These are phyloP conservation scores for Acromyrmex charruanus DNA, from an alignment of 1,140 invertebrate genomes.

Conservation along the genomic window DNA sequence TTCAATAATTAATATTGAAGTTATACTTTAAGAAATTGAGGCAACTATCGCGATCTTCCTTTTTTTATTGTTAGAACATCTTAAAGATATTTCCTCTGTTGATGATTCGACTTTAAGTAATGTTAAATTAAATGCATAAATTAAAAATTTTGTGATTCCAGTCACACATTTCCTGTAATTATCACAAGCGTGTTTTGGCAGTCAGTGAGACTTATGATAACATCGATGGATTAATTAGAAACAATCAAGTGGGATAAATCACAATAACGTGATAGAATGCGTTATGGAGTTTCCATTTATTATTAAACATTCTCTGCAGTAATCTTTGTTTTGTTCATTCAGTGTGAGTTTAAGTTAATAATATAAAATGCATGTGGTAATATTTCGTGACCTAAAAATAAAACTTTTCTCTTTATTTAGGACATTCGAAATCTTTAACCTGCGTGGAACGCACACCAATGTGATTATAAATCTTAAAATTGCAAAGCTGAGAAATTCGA, in stretches of 20 bases:
- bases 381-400: not conserved
- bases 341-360: constrained; percentile 6
- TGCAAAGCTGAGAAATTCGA: not conserved
- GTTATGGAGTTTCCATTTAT: not conserved
- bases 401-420: not conserved
- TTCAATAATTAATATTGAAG: constrained; percentile 12
- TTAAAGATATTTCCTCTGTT: not conserved
- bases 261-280: not conserved
- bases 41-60: not conserved
- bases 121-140: not conserved
- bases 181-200: not conserved
- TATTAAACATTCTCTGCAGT: not conserved
- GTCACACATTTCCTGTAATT: not conserved
- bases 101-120: not conserved
- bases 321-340: not conserved
- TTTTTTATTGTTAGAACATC: not conserved
- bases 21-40: not conserved
- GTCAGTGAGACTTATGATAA: not conserved
- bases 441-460: not conserved
- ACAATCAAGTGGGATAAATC: not conserved
- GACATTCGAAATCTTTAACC: not conserved
- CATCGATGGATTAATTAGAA: constrained; percentile 6
- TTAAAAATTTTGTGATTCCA: not conserved
- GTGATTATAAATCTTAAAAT: not conserved
- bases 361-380: not conserved